Percentiles rank a stretch among this genome's conserved stretches.
phyloP scores from a whole-genome alignment of 1,140 invertebrate genomes.

The Pinna nobilis region DNA sequence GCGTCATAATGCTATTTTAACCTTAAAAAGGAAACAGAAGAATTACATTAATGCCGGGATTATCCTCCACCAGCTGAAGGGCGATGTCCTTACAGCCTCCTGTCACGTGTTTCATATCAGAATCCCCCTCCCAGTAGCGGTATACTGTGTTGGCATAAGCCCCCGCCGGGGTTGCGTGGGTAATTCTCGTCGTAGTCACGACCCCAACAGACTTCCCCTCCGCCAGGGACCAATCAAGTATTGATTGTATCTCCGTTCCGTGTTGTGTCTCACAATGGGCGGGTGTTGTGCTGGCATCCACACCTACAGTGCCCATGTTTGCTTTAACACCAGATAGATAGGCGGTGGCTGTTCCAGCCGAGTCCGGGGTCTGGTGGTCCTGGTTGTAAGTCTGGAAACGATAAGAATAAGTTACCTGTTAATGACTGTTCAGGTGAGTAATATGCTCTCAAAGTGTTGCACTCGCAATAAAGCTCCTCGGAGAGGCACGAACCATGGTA shows the following conservation, averaged over 20 bases:
- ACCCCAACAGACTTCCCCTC: slow-evolving; percentile 85
- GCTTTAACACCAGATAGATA: slow-evolving; percentile 89
- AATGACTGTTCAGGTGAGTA: too few relatives aligned
- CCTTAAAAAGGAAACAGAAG: neutral
- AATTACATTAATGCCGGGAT: slow-evolving; percentile 61
- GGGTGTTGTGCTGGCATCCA: too few relatives aligned
- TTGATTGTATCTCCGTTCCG: slow-evolving; percentile 78
- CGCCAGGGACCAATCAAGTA: slow-evolving; percentile 82
- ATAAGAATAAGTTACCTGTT: too few relatives aligned
- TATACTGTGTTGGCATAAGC: slow-evolving; percentile 87
- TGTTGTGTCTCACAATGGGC: slow-evolving; percentile 9
- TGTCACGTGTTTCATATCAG: slow-evolving; percentile 40
- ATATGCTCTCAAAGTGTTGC: too few relatives aligned
- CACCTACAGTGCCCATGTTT: slow-evolving; percentile 85
- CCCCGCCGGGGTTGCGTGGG: slow-evolving; percentile 92
- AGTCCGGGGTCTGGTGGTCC: slow-evolving; percentile 91
- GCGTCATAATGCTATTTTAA: neutral
- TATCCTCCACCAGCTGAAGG: slow-evolving; percentile 64
- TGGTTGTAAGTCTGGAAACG: slow-evolving; percentile 87
- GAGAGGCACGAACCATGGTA: too few relatives aligned
- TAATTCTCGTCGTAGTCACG: slow-evolving; percentile 92
- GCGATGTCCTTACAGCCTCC: slow-evolving; percentile 76
- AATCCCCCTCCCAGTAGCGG: slow-evolving; percentile 72
- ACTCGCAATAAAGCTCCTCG: too few relatives aligned
- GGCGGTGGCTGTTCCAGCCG: slow-evolving; percentile 90